phyloP scores from a whole-genome alignment of 2,113 vertebrate species.

The Rhadina sibilatrix region DNA sequence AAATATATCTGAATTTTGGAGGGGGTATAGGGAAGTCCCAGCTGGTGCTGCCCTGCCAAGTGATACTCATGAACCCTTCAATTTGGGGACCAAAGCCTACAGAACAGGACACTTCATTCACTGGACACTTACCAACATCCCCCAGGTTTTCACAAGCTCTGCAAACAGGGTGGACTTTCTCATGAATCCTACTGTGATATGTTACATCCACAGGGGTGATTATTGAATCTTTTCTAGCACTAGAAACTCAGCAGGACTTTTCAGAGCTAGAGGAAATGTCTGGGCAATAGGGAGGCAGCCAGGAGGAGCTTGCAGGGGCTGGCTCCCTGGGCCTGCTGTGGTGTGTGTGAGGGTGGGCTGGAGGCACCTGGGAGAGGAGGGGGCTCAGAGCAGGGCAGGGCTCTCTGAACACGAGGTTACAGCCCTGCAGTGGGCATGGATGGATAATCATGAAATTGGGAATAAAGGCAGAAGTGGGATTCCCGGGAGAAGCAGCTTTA shows the following conservation, averaged over 20 bases:
- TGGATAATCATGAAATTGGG: too few relatives aligned
- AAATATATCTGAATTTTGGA: background rate
- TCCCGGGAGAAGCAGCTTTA: background rate
- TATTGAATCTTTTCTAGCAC: background rate
- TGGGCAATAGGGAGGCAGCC: background rate
- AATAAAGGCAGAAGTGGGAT: background rate
- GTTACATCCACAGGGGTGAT: background rate
- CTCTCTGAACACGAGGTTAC: background rate
- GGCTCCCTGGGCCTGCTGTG: accelerated
- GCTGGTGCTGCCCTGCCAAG: background rate
- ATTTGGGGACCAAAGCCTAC: background rate
- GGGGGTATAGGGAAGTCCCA: background rate
- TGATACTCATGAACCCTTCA: background rate
- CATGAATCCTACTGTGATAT: background rate
- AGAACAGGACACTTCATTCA: background rate
- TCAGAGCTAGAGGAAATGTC: background rate
- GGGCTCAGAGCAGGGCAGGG: background rate
- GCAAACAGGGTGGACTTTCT: background rate
- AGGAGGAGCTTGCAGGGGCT: background rate
- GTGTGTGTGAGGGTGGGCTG: accelerated
- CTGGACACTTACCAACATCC: background rate
- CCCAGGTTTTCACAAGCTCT: background rate
- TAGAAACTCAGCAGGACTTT: background rate
- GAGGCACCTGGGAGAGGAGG: background rate
- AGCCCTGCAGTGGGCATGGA: background rate